Conservation (phyloP, 2,113 vertebrate genomes). For the Melospiza melodia region DNA sequence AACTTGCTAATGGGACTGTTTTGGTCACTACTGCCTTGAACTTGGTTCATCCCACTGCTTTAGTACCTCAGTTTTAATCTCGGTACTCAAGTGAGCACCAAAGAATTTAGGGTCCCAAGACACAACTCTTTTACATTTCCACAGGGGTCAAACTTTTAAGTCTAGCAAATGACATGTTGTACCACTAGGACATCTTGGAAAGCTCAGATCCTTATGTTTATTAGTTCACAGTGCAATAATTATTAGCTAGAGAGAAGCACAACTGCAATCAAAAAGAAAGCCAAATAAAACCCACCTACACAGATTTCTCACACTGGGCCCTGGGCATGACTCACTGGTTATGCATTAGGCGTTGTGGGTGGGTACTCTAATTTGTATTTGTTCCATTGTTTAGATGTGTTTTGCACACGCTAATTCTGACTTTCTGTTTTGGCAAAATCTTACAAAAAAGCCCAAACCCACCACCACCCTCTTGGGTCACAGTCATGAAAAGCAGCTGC, state of each 20-base stretch:
- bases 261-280: slow-evolving; percentile 33
- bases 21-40: background rate
- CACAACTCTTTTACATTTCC: background rate
- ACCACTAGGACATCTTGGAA: background rate
- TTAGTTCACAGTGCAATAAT: slow-evolving; percentile 27
- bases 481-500: slow-evolving; percentile 12
- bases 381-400: slow-evolving; percentile 46
- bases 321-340: slow-evolving; percentile 39
- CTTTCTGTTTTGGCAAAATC: slow-evolving; percentile 56
- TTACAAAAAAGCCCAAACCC: background rate
- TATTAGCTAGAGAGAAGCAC: slow-evolving; percentile 31
- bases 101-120: background rate
- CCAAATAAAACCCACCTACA: slow-evolving; percentile 46
- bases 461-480: background rate
- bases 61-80: background rate
- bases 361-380: slow-evolving; percentile 44
- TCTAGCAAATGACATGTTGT: background rate
- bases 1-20: background rate
- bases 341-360: slow-evolving; percentile 39
- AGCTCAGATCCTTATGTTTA: background rate
- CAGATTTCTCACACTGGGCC: slow-evolving; percentile 53
- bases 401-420: slow-evolving; percentile 20
- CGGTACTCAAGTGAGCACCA: background rate
- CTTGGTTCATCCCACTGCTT: background rate
- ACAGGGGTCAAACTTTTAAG: background rate